These are phyloP conservation scores for Cosmia pyralina DNA, from an alignment of 2,888 invertebrate species.

Conservation along the genomic window DNA sequence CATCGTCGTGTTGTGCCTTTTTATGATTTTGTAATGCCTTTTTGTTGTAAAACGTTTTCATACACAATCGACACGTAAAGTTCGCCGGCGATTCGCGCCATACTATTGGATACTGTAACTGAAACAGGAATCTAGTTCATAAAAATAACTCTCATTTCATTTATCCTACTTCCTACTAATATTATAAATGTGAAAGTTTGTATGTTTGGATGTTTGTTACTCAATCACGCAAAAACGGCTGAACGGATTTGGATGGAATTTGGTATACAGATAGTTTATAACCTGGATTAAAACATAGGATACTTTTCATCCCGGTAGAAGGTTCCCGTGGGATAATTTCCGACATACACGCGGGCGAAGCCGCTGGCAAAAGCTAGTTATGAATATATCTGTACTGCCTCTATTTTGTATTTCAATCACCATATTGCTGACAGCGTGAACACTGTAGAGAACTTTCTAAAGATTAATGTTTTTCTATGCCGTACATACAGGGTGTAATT, in stretches of 20 bases:
- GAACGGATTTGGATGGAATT: too few relatives aligned
- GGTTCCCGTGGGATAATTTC: too few relatives aligned
- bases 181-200: too few relatives aligned
- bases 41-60: slow-evolving; percentile 84
- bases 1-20: slow-evolving; percentile 81
- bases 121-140: neutral
- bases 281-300: too few relatives aligned
- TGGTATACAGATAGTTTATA: too few relatives aligned
- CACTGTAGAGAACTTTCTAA: neutral
- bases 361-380: too few relatives aligned
- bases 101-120: slow-evolving; percentile 59
- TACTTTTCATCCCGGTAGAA: too few relatives aligned
- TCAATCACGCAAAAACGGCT: too few relatives aligned
- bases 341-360: too few relatives aligned
- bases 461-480: neutral
- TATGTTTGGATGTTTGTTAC: too few relatives aligned
- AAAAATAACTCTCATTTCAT: neutral
- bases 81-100: slow-evolving; percentile 71
- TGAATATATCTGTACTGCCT: neutral
- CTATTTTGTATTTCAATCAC: neutral
- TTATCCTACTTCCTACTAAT: too few relatives aligned
- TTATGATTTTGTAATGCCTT: slow-evolving; percentile 83
- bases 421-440: neutral
- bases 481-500: neutral
- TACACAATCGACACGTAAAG: slow-evolving; percentile 80